A percentile compares a stretch with the other conserved stretches of the same genome.
These are phyloP conservation scores for Crotalus helleri DNA, from an alignment of 2,113 vertebrate genomes.

Conservation along the genomic window DNA sequence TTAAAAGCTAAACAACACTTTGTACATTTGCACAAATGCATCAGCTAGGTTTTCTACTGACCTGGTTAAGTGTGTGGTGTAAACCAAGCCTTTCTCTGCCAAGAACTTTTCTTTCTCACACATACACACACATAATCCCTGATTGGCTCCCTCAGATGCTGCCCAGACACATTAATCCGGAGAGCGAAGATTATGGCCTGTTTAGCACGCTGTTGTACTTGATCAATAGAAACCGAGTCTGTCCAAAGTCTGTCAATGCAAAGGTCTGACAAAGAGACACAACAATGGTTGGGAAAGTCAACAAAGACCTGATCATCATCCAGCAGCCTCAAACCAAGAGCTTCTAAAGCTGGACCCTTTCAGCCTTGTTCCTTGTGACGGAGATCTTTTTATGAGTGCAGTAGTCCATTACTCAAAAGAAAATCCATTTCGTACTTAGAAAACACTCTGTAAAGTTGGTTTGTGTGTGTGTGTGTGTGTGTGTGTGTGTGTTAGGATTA, in stretches of 20 bases:
- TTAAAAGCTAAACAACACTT: neutral
- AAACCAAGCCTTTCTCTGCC: neutral
- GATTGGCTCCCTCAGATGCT: neutral
- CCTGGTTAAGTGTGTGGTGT: neutral
- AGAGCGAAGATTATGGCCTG: neutral
- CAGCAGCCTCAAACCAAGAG: neutral
- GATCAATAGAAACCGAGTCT: neutral
- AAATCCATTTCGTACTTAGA: too few species aligned
- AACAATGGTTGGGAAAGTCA: neutral
- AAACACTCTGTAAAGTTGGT: neutral
- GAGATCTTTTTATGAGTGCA: neutral
- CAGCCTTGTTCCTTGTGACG: fast-evolving
- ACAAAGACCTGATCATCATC: neutral
- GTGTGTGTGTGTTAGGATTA: neutral
- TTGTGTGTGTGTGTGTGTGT: too few species aligned
- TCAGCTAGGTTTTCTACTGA: neutral
- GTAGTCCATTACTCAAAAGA: neutral
- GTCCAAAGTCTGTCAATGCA: neutral
- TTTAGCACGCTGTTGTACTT: neutral
- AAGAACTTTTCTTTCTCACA: neutral
- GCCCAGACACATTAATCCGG: neutral
- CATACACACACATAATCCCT: neutral
- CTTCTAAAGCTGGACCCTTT: neutral
- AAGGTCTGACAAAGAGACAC: neutral
- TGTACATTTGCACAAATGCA: neutral